Base-by-base conservation (phyloP, 2,888 invertebrate genomes). In the Congeria kusceri region DNA sequence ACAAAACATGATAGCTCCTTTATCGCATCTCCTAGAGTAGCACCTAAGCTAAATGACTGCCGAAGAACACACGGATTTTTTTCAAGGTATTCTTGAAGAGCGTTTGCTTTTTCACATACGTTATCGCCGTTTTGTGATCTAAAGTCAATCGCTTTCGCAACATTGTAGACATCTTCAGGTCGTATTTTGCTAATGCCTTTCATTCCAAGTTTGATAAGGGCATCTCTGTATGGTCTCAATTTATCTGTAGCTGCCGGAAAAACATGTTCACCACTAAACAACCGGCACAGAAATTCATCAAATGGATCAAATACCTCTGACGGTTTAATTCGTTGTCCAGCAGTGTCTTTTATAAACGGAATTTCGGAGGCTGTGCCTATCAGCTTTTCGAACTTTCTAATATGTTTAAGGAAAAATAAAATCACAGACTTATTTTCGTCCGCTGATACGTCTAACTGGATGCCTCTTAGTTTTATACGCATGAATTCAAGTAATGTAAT, bases 261-360 rank as follows among this genome's bases (percentile, higher is more conserved):
- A 4, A 58, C 44, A 25, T 29, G 20, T 44, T 65, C 29, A 27
- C 18, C 25, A 13, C 9, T 5, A 15, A 58, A 44, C 27, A 71
- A 29, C 27, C 18, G 44, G 44, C n/a, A 1, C 23, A 65, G 59
- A 39, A 5, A 23, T 32, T 25, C 18, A 57, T 46, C 20, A 20
- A 15, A 18, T 9, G 80, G 75, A 66, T 84, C 70, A 58, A 73
- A 84, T 5, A 84, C 25, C 11, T 84, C 80, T 3, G 29, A 28
- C 20, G 82, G 70, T 64, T 49, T 75, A 27, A 65, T 56, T 18
- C 58, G 27, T 32, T 65, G 47, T 7, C n/a, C 27, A 3, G 18
- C 63, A 28, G n/a, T 59, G 20, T 61, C 64, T 18, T 39, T 63
- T 11, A 82, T 59, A 62, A 80, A 85, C 9, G 29, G 29, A 5